phyloP scores from a whole-genome alignment of 2,888 invertebrate genomes.

The Elgonia sp. region DNA sequence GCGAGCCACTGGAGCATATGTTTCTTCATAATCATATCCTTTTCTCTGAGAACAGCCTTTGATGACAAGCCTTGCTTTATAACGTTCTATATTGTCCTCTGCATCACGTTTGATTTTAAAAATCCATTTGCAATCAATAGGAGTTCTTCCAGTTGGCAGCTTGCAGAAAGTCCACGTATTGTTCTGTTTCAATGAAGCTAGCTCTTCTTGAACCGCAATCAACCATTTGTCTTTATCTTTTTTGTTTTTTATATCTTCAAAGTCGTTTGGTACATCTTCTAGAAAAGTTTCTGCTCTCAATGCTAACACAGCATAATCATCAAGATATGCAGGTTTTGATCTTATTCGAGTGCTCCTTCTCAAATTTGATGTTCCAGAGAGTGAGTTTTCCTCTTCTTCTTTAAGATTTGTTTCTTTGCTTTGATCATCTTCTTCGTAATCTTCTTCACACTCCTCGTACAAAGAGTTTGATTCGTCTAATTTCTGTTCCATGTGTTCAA shows the following conservation, averaged over 20 bases:
- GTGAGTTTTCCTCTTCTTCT: not conserved
- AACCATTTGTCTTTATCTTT: not conserved
- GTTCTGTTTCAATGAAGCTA: not conserved
- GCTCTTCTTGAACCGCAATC: slow-evolving; percentile 35
- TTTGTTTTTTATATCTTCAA: not conserved
- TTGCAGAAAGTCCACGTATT: slow-evolving; percentile 1
- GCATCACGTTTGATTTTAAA: slow-evolving; percentile 57
- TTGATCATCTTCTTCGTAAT: not conserved
- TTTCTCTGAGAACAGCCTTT: slow-evolving; percentile 61
- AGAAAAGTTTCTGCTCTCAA: not conserved
- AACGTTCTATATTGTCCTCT: slow-evolving; percentile 77
- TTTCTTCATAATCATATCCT: slow-evolving; percentile 80
- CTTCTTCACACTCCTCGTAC: not conserved
- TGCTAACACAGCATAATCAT: not conserved
- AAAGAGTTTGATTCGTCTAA: not conserved
- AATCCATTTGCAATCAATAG: slow-evolving; percentile 67
- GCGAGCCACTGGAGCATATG: slow-evolving; percentile 80
- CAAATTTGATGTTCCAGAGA: not conserved
- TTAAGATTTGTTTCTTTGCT: not conserved
- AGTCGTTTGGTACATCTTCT: not conserved
- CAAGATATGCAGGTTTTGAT: not conserved
- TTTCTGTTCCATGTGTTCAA: not conserved
- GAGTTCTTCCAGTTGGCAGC: slow-evolving; percentile 34
- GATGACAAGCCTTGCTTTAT: slow-evolving; percentile 72
- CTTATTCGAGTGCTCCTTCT: not conserved